A percentile compares a stretch with the other conserved stretches of the same genome.
These are phyloP conservation scores for Gnathonemus longibarbis DNA, from an alignment of 2,113 vertebrate genomes.

Conservation along the genomic window DNA sequence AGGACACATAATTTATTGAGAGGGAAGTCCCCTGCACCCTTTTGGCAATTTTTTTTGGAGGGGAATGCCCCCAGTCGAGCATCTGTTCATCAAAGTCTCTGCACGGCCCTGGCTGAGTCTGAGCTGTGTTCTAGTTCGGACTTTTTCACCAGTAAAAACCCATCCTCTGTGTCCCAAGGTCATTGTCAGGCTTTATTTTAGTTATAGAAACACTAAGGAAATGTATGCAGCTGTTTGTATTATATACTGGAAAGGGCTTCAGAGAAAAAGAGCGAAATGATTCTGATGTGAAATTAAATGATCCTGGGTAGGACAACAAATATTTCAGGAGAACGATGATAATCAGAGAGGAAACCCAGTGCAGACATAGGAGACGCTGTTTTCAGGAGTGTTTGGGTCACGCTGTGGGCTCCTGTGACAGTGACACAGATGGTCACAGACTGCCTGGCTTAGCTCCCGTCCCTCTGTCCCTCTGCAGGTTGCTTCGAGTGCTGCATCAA, in stretches of 20 bases:
- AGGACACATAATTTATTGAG: neutral
- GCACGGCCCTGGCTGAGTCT: neutral
- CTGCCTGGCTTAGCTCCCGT: neutral
- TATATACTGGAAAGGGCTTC: slow-evolving; percentile 14
- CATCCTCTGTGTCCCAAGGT: neutral
- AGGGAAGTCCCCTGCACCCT: neutral
- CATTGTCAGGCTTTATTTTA: slow-evolving; percentile 39
- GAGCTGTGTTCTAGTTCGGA: neutral
- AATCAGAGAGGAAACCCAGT: neutral
- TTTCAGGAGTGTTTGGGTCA: neutral
- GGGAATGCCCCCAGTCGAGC: neutral
- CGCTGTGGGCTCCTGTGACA: neutral
- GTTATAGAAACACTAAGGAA: slow-evolving; percentile 62
- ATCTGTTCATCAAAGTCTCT: neutral
- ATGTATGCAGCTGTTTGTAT: slow-evolving; percentile 46
- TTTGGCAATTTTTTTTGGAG: neutral
- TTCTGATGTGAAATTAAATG: neutral
- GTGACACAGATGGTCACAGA: slow-evolving; percentile 30
- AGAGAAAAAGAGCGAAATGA: neutral
- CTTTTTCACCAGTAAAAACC: neutral
- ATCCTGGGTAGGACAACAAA: neutral
- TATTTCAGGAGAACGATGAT: neutral
- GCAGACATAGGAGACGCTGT: neutral
- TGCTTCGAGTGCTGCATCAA: slow-evolving; percentile 99
- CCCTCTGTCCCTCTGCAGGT: slow-evolving; percentile 57